Evolutionary conservation across 2,797 vertebrate genomes (phyloP), one percentile per base, ranked within the genome.

Genomic region (Falco naumanni): DNA sequence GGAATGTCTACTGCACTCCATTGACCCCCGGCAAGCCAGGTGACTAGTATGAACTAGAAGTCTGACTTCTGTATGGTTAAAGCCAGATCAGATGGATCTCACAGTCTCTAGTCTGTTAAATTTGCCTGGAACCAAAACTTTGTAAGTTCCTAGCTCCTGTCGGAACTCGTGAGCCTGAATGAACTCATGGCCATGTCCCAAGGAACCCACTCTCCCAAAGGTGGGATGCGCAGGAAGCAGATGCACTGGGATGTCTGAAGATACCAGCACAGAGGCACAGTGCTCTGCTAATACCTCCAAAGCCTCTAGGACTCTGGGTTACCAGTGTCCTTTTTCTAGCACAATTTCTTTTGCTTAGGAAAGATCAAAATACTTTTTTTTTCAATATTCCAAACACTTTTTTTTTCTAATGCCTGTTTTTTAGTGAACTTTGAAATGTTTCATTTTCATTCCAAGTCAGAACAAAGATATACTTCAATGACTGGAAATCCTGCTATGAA

Each of bases 401-500:
- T 91, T 91, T 37, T 37, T 37, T 95, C 63, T 90, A 84, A 91
- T 63, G 59, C 19, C 54, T 86, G n/a, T n/a, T 77, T 93, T 84
- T 85, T 19, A 16, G 21, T 85, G 89, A 91, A 93, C 91, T 96
- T 96, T 96, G 94, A 96, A 96, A 96, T 54, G 48, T 94, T 96
- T 96, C 87, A 92, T 94, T 94, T 96, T 94, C 57, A 90, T 96
- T 95, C 84, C 89, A 96, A 93, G 89, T 91, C 79, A 93, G 96
- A 97, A 96, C 94, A 97, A 96, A 95, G 92, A 95, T 91, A 87
- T 75, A 96, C 92, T 97, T 96, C 92, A 96, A 96, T 97, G 92
- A 74, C 95, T 95, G 53, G 93, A 94, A 97, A 96, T 95, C 84
- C 91, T 92, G 90, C 94, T 96, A 96, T 91, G 95, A 95, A 94